Evolutionary conservation across 2,797 vertebrate genomes (phyloP).

Genomic region (Onychomys torridus): DNA sequence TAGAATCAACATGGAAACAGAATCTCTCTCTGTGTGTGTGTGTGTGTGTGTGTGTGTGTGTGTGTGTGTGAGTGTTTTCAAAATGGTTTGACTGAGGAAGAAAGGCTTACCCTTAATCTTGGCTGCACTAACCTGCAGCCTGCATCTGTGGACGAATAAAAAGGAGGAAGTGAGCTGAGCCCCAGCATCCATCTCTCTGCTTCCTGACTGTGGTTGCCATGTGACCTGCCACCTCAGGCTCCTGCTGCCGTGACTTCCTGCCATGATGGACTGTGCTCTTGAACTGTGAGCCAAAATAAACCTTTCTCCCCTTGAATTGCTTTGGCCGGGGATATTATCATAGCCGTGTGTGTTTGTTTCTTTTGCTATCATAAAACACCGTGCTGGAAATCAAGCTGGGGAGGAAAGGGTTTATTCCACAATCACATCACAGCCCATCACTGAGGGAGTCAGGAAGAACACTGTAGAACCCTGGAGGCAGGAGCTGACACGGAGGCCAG

Average conservation of each 20-base stretch:
- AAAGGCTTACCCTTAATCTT: not conserved
- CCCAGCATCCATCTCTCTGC: not conserved
- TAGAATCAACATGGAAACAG: not conserved
- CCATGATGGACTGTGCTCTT: not conserved
- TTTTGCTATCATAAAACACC: not conserved
- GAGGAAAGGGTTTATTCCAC: not conserved
- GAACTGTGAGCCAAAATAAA: not conserved
- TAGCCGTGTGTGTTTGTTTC: too few relatives aligned
- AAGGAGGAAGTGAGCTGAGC: not conserved
- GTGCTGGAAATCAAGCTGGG: not conserved
- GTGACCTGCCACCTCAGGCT: not conserved
- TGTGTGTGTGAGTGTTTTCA: not conserved
- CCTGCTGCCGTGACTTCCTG: not conserved
- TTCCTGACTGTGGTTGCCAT: not conserved
- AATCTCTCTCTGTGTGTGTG: too few relatives aligned
- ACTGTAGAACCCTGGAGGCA: not conserved
- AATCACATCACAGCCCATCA: not conserved
- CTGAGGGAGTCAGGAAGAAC: not conserved
- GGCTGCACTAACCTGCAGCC: too few relatives aligned
- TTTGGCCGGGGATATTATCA: not conserved
- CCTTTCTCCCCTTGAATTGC: not conserved
- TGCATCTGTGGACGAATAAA: not conserved
- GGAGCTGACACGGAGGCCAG: not conserved
- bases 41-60: not conserved
- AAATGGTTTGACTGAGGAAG: not conserved